Conservation (phyloP, 2,113 vertebrate species). For the Oxyruncus cristatus region DNA sequence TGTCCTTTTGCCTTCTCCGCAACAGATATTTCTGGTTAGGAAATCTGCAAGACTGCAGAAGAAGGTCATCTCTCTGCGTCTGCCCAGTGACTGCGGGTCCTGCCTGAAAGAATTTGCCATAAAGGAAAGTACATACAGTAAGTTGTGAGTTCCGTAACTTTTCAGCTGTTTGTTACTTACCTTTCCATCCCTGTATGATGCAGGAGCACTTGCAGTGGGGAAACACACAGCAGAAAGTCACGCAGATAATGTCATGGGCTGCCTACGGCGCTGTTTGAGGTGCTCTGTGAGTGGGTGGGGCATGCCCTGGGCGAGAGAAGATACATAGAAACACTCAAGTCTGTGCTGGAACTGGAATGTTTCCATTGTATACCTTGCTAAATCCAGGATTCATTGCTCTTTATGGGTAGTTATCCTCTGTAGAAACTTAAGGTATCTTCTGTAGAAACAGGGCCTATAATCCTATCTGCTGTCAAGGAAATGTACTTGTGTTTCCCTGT, state of each 20-base stretch:
- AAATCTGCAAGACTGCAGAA: constrained; percentile 85
- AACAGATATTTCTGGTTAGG: constrained; percentile 89
- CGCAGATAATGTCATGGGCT: not conserved
- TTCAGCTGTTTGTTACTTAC: not conserved
- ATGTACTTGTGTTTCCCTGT: not conserved
- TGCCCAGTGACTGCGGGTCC: constrained; percentile 69
- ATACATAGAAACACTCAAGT: accelerated
- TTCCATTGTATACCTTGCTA: not conserved
- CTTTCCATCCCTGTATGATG: not conserved
- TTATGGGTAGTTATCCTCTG: not conserved
- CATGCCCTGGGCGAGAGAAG: not conserved
- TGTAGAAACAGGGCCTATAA: not conserved
- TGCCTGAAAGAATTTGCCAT: constrained; percentile 85
- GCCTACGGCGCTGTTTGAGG: not conserved
- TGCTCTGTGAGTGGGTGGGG: not conserved
- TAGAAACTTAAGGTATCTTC: not conserved
- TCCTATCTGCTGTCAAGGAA: not conserved
- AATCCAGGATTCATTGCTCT: not conserved
- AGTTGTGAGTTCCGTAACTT: constrained; percentile 39
- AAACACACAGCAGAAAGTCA: not conserved
- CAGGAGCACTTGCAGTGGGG: not conserved
- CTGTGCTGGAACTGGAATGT: not conserved
- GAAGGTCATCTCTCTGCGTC: constrained; percentile 87
- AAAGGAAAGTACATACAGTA: constrained; percentile 93
- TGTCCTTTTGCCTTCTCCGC: not conserved